Evolutionary conservation across 2,888 invertebrate species (phyloP), one percentile per base, ranked within the genome.

Genomic region (Amphimallon solstitiale): DNA sequence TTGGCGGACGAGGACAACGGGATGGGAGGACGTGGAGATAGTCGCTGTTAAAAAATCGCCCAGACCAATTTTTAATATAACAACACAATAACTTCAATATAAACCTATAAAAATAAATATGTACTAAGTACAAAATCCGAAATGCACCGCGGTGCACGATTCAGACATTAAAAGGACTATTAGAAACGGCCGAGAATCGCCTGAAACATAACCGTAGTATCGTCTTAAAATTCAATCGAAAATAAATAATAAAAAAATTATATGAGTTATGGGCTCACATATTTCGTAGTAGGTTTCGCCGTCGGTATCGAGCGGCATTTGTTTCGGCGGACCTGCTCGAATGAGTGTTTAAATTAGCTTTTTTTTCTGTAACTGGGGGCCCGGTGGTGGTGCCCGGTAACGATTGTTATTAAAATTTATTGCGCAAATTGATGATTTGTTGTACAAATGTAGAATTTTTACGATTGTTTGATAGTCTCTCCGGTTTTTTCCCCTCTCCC

Each of bases 261-360:
- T 71, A 73, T 73, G 73, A 73, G 67, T 73, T 73, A 73, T 72
- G 73, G 68, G 71, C 72, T 72, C 73, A 71, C 71, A 72, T 73
- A 72, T 73, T 72, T 73, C 66, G 64, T 72, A 71, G 69, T 68
- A 54, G 29, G 35, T 43, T 40, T 19, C 56, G 66, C 6, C 19
- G 49, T 67, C 48, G 7, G 7, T 38, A 51, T 19, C 45, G 52
- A 67, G 71, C 71, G 71, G 71, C 69, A 63, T 52, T 61, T 34
- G 34, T 34, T 34, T 62, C 23, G 29, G 17, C 9, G 43, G 5
- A 17, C 40, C 29, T 17, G 29, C 38, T 54, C 54, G 54, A 35
- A 34, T 35, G 62, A 12, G 49, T 12, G 14, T 7, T 43, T 37
- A 21, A 43, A 23, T 35, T 19, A 29, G 23, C 34, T 40, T 29